Evolutionary conservation across 2,113 vertebrate genomes (phyloP), one percentile per base, ranked within the genome.

Genomic region (Aptenodytes patagonicus): DNA sequence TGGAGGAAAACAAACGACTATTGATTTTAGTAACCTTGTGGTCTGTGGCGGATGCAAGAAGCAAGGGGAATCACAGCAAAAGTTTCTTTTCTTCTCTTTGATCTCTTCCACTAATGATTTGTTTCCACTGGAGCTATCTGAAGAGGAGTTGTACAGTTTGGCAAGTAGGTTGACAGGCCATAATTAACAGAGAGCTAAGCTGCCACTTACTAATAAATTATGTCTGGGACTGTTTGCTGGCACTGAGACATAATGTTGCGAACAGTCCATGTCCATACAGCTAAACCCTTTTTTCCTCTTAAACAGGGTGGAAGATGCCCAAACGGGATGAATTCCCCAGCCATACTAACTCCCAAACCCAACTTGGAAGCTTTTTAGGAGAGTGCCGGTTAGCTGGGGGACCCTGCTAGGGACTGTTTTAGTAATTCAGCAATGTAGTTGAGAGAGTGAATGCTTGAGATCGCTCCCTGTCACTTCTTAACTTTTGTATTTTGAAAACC

Each of bases 341-440:
- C 44, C 24, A 4, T 14, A 17, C 21, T 25, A 29, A 51, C 18
- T 73, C 42, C 28, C 24, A 51, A 49, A 38, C 9, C 13, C 34
- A 47, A 14, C 6, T 20, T 72, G 32, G 47, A 64, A 38, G 29
- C 13, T 73, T 71, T 90, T 42, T 16, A 5, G 6, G 32, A 42
- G 22, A 7, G 4, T 25, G 19, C 8, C 0, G 1, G 31, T 60
- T 49, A 49, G 18, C 22, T 24, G 0, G 3, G 22, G 10, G 13
- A 46, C 15, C 15, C 20, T n/a, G 54, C n/a, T 77, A 32, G 11
- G 24, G 8, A 34, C 40, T 60, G 17, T 21, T 49, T 42, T 34
- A 64, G 18, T 34, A 58, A 58, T 78, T 82, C 24, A 38, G 51
- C 20, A 44, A 6, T 16, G 13, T 32, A 52, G 13, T 11, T 64